Base-by-base conservation (phyloP, 2,797 vertebrate species). In the Tenualosa thibaudeaui region DNA sequence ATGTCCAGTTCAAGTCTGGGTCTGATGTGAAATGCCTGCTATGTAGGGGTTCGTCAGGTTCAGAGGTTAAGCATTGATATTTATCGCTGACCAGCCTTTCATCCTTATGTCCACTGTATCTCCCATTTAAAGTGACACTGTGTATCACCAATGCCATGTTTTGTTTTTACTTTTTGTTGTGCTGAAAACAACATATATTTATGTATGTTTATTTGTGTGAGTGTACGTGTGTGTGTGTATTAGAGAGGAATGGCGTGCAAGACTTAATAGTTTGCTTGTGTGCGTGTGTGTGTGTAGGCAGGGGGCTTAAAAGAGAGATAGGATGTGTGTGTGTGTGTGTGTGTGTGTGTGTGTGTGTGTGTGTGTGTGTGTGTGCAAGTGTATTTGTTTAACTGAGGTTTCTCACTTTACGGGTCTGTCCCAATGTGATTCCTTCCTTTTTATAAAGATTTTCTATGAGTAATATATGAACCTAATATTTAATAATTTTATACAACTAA, bases 401-500 rank as follows among this genome's bases (percentile, higher is more conserved):
- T 93, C 86, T 89, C 88, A 91, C 89, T 93, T 90, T 95, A 95
- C 94, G 94, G 94, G 95, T 96, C 92, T 94, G 88, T 93, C 92
- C 94, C 92, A 94, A 92, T 95, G 94, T 95, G 94, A 96, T 92
- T 93, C 88, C 91, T 92, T 93, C 90, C 91, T 90, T 96, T 90
- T 94, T 96, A 95, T 94, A 95, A 93, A 96, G 94, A 96, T 95
- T 94, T 94, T 95, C 90, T 95, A 95, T 95, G 93, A 96, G 93
- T 96, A 96, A 96, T 96, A 96, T 96, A 96, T 96, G 91, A 95
- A 92, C 93, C 94, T 95, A 95, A 95, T 96, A 96, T 96, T 96
- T 96, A 96, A 96, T 96, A 96, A 95, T 96, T 96, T 96, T 95
- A 94, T 96, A 96, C 92, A 92, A 96, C 95, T 96, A 96, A 96